These are phyloP conservation scores for Intellagama lesueurii DNA, from an alignment of 2,797 vertebrate genomes.

Conservation along the genomic window DNA sequence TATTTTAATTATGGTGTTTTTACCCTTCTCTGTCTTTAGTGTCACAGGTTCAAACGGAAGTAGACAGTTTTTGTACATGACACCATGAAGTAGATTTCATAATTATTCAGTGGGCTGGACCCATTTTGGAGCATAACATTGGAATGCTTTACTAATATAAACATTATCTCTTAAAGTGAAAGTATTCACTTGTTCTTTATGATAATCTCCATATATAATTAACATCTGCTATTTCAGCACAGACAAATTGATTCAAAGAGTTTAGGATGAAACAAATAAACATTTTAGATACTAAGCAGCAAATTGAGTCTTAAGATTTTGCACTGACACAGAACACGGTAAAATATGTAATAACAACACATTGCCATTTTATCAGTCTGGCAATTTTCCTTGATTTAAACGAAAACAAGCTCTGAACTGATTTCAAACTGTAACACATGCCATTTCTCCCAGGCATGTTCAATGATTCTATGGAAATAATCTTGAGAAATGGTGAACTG, in stretches of 20 bases:
- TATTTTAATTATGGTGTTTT: slow-evolving; percentile 18
- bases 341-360: background rate
- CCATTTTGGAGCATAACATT: background rate
- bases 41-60: slow-evolving; percentile 20
- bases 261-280: background rate
- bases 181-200: background rate
- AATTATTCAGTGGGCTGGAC: background rate
- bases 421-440: background rate
- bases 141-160: background rate
- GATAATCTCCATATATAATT: background rate
- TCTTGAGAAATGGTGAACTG: background rate
- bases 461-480: background rate
- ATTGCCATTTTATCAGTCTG: background rate
- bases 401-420: background rate
- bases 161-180: background rate
- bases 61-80: background rate
- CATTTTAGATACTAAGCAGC: background rate
- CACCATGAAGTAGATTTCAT: background rate
- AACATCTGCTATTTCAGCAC: background rate
- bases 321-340: background rate
- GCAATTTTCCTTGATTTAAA: background rate
- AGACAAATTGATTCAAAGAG: background rate
- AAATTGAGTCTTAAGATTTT: background rate
- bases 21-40: background rate
- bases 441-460: background rate